These are phyloP conservation scores for Metaphire vulgaris DNA, from an alignment of 1,140 invertebrate species.

Conservation along the genomic window DNA sequence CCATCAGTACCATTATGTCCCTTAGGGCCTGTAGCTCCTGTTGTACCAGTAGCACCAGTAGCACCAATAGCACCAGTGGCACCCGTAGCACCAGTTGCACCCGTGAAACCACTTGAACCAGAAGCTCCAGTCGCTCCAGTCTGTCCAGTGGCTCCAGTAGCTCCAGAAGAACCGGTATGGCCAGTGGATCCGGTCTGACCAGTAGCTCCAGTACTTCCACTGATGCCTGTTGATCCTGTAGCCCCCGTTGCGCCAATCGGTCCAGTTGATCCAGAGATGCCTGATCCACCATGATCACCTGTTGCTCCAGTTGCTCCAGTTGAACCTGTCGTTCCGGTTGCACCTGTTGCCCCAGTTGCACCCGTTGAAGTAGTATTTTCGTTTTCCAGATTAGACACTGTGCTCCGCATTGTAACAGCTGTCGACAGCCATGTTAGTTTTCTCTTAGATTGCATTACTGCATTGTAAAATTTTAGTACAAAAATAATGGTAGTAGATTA, in stretches of 20 bases:
- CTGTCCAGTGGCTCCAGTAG: background rate
- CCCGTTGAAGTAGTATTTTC: background rate
- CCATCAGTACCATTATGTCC: background rate
- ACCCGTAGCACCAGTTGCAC: background rate
- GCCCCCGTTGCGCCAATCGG: background rate
- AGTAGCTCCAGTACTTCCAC: background rate
- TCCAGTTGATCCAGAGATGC: background rate
- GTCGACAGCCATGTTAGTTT: background rate
- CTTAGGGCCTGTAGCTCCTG: background rate
- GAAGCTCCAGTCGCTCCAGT: background rate
- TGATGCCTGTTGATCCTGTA: background rate
- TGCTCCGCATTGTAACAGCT: no score
- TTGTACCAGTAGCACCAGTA: background rate
- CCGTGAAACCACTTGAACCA: background rate
- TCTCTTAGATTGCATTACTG: background rate
- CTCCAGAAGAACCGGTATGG: background rate
- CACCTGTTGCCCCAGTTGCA: background rate
- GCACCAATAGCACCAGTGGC: background rate
- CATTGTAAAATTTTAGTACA: background rate
- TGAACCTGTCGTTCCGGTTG: background rate
- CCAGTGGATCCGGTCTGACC: background rate
- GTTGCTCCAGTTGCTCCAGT: background rate
- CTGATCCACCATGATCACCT: no score
- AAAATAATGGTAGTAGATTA: no score
- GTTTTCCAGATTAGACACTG: background rate